phyloP scores from a whole-genome alignment of 53 echinoderm and acorn worm genomes.

The Crossaster papposus region DNA sequence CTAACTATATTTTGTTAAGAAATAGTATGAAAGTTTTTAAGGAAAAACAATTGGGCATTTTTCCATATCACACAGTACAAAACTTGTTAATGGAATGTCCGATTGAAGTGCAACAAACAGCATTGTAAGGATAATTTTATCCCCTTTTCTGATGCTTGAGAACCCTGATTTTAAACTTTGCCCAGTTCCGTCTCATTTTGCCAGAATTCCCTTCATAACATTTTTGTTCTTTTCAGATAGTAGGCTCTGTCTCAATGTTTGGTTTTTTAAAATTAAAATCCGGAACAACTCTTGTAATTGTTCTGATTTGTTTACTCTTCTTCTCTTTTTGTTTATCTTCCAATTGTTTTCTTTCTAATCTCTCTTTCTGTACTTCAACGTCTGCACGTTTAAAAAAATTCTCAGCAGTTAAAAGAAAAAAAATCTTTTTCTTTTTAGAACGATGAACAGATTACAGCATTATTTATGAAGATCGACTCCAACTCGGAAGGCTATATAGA shows the following conservation, averaged over 20 bases:
- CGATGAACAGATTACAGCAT: conserved; percentile 94
- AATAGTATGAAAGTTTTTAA: too few species aligned
- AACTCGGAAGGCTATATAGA: conserved; percentile 87
- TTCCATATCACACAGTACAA: too few species aligned
- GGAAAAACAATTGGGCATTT: too few species aligned
- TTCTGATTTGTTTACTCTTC: neutral
- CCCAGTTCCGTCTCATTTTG: too few species aligned
- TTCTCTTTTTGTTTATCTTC: neutral
- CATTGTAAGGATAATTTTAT: too few species aligned
- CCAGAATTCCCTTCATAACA: too few species aligned
- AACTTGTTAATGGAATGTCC: too few species aligned
- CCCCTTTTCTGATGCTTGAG: too few species aligned
- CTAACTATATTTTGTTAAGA: too few species aligned
- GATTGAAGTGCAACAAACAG: too few species aligned
- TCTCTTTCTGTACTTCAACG: neutral
- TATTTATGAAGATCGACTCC: conserved; percentile 99
- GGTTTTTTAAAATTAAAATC: neutral
- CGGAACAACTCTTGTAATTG: neutral
- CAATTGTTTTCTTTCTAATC: neutral
- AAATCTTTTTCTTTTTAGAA: conserved; percentile 60
- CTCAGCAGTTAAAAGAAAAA: neutral
- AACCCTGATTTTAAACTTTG: too few species aligned
- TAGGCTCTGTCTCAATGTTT: neutral
- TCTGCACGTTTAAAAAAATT: neutral
- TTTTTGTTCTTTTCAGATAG: too few species aligned